phyloP scores from a whole-genome alignment of 2,888 invertebrate species.

The Empis stercorea region DNA sequence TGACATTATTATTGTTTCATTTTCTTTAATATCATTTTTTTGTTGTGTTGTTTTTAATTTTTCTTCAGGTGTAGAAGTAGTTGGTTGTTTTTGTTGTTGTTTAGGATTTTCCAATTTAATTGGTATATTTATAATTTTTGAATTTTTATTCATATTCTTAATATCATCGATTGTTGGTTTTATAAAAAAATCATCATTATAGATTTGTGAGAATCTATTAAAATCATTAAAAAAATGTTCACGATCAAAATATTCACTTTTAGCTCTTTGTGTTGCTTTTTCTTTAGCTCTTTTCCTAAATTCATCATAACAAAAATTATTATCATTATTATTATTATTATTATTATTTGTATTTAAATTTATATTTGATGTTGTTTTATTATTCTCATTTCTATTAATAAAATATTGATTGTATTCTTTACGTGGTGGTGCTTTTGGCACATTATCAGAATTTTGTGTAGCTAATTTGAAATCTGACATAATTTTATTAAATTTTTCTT shows the following conservation, averaged over 20 bases:
- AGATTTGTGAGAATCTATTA: conserved; percentile 30
- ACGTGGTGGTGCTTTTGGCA: conserved; percentile 9
- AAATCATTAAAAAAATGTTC: conserved; percentile 36
- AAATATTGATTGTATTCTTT: conserved; percentile 13
- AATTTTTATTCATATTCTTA: conserved; percentile 23
- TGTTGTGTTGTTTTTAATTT: neutral
- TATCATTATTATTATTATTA: conserved; percentile 5
- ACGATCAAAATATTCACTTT: conserved; percentile 23
- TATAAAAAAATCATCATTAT: conserved; percentile 27
- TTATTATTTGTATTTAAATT: neutral
- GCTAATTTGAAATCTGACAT: conserved; percentile 35
- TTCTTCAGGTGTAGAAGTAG: conserved; percentile 24
- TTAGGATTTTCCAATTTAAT: conserved; percentile 15
- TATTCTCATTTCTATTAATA: conserved; percentile 15
- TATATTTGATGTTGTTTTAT: conserved; percentile 6
- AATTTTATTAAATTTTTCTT: conserved; percentile 17
- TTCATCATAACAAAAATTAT: conserved; percentile 25
- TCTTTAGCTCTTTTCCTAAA: conserved; percentile 35
- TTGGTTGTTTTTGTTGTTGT: conserved; percentile 11
- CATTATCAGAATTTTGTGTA: conserved; percentile 11
- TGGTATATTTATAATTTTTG: conserved; percentile 10
- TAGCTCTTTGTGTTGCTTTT: conserved; percentile 16
- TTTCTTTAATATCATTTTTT: conserved; percentile 2
- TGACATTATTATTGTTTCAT: no score
- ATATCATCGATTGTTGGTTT: conserved; percentile 18